Evolutionary conservation across 2,113 vertebrate species (phyloP).

Genomic region (Bos javanicus): DNA sequence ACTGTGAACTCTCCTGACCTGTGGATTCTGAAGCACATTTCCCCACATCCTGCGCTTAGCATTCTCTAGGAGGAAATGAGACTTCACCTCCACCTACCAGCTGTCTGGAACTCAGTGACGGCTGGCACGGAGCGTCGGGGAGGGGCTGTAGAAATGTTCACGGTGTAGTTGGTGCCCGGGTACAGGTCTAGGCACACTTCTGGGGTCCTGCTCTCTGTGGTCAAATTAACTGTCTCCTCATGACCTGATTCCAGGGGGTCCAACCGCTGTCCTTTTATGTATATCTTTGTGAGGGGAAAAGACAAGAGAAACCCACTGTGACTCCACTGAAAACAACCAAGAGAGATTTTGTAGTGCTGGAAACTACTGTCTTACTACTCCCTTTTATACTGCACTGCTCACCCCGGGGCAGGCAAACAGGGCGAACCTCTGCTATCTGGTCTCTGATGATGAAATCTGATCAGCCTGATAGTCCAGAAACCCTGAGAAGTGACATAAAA

Average conservation of each 20-base stretch:
- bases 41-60: background rate
- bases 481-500: background rate
- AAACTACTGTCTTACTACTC: fast-evolving
- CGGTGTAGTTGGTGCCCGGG: slow-evolving; percentile 85
- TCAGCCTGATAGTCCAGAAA: background rate
- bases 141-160: slow-evolving; percentile 80
- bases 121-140: slow-evolving; percentile 76
- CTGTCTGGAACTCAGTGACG: slow-evolving; percentile 77
- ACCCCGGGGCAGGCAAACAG: fast-evolving
- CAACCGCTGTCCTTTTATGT: slow-evolving; percentile 76
- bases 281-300: slow-evolving; percentile 77
- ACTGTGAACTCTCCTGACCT: background rate
- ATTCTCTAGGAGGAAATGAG: background rate
- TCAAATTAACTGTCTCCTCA: slow-evolving; percentile 75
- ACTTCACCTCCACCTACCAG: slow-evolving; percentile 76
- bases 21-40: background rate
- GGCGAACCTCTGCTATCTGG: background rate
- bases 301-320: background rate
- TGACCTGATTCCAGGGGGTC: slow-evolving; percentile 76
- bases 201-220: slow-evolving; percentile 73
- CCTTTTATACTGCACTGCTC: background rate
- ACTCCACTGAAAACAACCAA: background rate
- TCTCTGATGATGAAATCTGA: background rate
- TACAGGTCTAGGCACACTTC: slow-evolving; percentile 84
- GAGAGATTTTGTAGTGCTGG: background rate